Evolutionary conservation across 2,888 invertebrate genomes (phyloP), one percentile per base, ranked within the genome.

Genomic region (Apamea epomidion): DNA sequence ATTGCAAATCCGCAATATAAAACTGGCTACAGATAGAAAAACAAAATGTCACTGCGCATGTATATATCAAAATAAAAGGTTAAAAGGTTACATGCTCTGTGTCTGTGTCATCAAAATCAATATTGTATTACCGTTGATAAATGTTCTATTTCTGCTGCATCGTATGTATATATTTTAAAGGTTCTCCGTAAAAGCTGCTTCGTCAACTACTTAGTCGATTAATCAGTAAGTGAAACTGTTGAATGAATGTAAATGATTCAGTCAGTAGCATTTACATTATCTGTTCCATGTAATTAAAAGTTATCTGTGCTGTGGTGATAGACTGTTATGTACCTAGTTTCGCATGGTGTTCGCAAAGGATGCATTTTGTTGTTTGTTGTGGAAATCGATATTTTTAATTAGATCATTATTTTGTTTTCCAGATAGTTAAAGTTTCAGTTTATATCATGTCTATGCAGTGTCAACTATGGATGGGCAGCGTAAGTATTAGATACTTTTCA

Each of bases 391-490:
- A 45, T 29, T 51, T n/a, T 42, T 1, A 21, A 16, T 48, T n/a
- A 65, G 6, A 48, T 29, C 4, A 54, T 7, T 51, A 6, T 14
- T 84, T 45, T 65, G 16, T 2, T 81, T 29, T 37, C 37, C 37
- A 58, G n/a, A 64, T 48, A 62, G 14, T 45, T 60, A 65, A 29
- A 76, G 67, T 69, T 76, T 37, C 29, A 48, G 8, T 45, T 51
- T n/a, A 14, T 18, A 81, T 21, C 75, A 93, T 94, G 94, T 90
- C 93, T 60, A 97, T 98, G 92, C 98, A 98, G 97, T 98, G 98
- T 92, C 98, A 98, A 93, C 93, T 99, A 91, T 99, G 99, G 99
- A 99, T 99, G 98, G 99, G 99, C 90, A 99, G 98, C 93, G 98
- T 98, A 97, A 98, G 98, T 97, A 70, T 29, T 62, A 32, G 1